Conservation (phyloP, 2,888 invertebrate species). For the Pandemis corylana region DNA sequence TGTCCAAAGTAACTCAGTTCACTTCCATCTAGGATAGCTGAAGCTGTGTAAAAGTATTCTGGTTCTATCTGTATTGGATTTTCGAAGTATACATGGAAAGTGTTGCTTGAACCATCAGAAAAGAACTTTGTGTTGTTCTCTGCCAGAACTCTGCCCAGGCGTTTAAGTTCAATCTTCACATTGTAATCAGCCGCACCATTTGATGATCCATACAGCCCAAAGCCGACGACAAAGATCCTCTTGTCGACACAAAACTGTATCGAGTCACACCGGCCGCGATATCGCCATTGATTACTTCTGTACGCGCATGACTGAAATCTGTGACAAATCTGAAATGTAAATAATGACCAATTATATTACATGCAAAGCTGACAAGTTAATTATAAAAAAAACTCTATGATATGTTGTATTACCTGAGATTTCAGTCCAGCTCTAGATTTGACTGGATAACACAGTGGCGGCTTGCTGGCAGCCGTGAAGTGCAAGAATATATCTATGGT, state of each 20-base stretch:
- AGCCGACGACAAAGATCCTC: slow-evolving; percentile 97
- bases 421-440: slow-evolving; percentile 94
- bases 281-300: slow-evolving; percentile 98
- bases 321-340: slow-evolving; percentile 91
- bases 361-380: neutral
- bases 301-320: slow-evolving; percentile 98
- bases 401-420: slow-evolving; percentile 88
- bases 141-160: slow-evolving; percentile 93
- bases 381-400: neutral
- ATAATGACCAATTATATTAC: slow-evolving; percentile 19
- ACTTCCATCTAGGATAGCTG: slow-evolving; percentile 96
- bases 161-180: slow-evolving; percentile 97
- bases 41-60: slow-evolving; percentile 97
- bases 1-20: slow-evolving; percentile 98
- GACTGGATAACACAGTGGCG: slow-evolving; percentile 91
- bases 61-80: slow-evolving; percentile 96
- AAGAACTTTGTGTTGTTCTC: slow-evolving; percentile 97
- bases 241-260: slow-evolving; percentile 98
- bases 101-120: slow-evolving; percentile 98
- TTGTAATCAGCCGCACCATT: slow-evolving; percentile 98
- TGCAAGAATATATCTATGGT: slow-evolving; percentile 98
- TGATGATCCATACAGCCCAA: slow-evolving; percentile 98
- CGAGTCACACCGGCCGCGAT: slow-evolving; percentile 97
- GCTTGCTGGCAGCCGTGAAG: slow-evolving; percentile 96
- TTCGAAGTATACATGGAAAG: slow-evolving; percentile 93